Base-by-base conservation (phyloP, 30 jellyfish, hydroid and myxozoan species). In the Chrysaora quinquecirrha region DNA sequence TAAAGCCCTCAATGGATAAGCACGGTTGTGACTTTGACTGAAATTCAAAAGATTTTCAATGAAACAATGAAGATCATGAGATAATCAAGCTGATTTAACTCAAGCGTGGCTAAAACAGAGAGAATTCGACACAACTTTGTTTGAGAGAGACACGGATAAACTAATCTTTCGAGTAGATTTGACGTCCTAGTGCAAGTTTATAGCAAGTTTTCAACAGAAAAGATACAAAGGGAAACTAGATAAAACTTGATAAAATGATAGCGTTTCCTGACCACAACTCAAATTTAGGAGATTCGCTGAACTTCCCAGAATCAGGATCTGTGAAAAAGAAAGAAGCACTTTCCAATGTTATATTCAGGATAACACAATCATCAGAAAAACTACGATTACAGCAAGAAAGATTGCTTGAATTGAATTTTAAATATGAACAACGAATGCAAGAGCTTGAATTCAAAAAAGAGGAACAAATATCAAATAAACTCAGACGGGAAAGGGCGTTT, bases 351-450 rank as follows among this genome's bases (percentile, higher is more conserved):
- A 82, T 82, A 9, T 82, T 82, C 73, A 82, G 43, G 54, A 82
- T 82, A 16, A 82, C 92, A n/a, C 92, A 82, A 30, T 38, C 79
- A 19, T 66, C 92, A 34, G 92, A 82, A 30, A 82, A 82, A 31
- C 31, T 11, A 54, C 68, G 73, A 34, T 24, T 34, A 50, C 33
- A 75, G 50, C 56, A 70, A 52, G 92, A 82, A 24, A 31, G 92
- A 71, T 56, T 82, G 75, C 47, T 82, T 14, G 25, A 54, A 30
- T 27, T 82, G 70, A 82, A 82, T 27, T 47, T 82, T 28, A 67
- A 70, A 25, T 82, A 82, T 34, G 80, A 70, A 6, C 71, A 60
- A n/a, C 43, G 73, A 33, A 68, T 82, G 92, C 80, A 48, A 16
- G 72, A 48, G 2, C 74, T 82, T 1, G 85, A 74, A 14, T 28